phyloP scores from a whole-genome alignment of 2,888 invertebrate species.

The Pteria penguin region DNA sequence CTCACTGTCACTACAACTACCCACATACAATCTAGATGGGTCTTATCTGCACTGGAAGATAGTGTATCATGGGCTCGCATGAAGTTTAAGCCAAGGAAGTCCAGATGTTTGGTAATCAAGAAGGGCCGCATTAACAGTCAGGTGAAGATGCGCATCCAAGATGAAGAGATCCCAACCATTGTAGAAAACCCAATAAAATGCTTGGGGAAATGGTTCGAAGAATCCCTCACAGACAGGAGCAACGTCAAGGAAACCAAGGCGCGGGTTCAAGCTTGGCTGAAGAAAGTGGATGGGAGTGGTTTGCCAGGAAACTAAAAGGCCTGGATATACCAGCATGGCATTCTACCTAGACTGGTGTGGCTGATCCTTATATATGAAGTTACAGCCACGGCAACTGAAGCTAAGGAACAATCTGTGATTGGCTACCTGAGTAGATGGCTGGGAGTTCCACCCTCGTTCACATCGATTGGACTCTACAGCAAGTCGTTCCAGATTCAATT shows the following conservation, averaged over 20 bases:
- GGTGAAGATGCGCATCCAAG: conserved; percentile 6
- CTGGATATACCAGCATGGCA: background rate
- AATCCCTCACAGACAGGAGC: background rate
- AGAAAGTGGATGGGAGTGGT: too few relatives aligned
- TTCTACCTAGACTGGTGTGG: background rate
- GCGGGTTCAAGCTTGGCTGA: background rate
- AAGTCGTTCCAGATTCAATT: background rate
- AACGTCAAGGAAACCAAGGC: background rate
- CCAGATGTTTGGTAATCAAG: background rate
- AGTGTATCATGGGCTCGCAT: conserved; percentile 9
- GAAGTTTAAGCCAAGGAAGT: conserved; percentile 9
- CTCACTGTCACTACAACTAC: conserved; percentile 22
- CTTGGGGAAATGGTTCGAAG: background rate
- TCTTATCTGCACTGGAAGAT: background rate
- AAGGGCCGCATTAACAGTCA: conserved; percentile 1
- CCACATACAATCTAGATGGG: conserved; percentile 5
- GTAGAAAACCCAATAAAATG: conserved; percentile 8
- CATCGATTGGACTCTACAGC: conserved; percentile 6
- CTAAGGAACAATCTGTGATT: background rate
- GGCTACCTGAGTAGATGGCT: conserved; percentile 14
- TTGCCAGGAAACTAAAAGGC: background rate
- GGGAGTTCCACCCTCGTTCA: conserved; percentile 2
- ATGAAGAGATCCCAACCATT: conserved; percentile 5
- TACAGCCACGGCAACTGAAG: background rate
- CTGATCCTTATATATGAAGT: conserved; percentile 1